phyloP scores from a whole-genome alignment of 2,888 invertebrate genomes.

The Notocelia uddmanniana region DNA sequence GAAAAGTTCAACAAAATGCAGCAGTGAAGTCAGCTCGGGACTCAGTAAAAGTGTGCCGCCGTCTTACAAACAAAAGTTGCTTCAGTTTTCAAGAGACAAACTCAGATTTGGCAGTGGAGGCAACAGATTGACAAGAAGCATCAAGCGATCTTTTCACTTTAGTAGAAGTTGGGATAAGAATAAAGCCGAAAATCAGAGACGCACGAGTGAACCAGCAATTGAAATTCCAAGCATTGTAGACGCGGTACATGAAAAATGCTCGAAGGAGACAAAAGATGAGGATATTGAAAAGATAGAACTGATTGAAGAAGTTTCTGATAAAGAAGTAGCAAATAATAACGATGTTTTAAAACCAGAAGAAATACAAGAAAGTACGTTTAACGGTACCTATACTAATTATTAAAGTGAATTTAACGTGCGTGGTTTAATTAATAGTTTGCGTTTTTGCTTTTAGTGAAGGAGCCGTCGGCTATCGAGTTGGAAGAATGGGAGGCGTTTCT shows the following conservation, averaged over 20 bases:
- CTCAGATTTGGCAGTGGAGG: slow-evolving; percentile 79
- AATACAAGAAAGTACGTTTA: slow-evolving; percentile 66
- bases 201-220: slow-evolving; percentile 78
- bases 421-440: slow-evolving; percentile 13
- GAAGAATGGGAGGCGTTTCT: slow-evolving; percentile 96
- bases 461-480: slow-evolving; percentile 90
- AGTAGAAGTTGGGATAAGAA: slow-evolving; percentile 80
- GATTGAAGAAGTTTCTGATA: slow-evolving; percentile 76
- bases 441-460: slow-evolving; percentile 66
- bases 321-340: slow-evolving; percentile 77
- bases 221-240: slow-evolving; percentile 68
- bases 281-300: slow-evolving; percentile 77
- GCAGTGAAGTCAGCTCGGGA: slow-evolving; percentile 75
- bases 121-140: slow-evolving; percentile 78
- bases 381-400: slow-evolving; percentile 11
- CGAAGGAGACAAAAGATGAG: slow-evolving; percentile 78
- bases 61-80: slow-evolving; percentile 80
- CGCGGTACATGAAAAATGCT: slow-evolving; percentile 63
- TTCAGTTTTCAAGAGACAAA: slow-evolving; percentile 82
- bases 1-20: slow-evolving; percentile 76
- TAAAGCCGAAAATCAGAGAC: slow-evolving; percentile 71
- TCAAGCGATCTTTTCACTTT: slow-evolving; percentile 81
- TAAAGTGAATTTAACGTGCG: slow-evolving; percentile 2
- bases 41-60: slow-evolving; percentile 83
- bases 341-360: slow-evolving; percentile 65